These are phyloP conservation scores for Paradoxurus hermaphroditus DNA, from an alignment of 2,113 vertebrate genomes.

Conservation along the genomic window DNA sequence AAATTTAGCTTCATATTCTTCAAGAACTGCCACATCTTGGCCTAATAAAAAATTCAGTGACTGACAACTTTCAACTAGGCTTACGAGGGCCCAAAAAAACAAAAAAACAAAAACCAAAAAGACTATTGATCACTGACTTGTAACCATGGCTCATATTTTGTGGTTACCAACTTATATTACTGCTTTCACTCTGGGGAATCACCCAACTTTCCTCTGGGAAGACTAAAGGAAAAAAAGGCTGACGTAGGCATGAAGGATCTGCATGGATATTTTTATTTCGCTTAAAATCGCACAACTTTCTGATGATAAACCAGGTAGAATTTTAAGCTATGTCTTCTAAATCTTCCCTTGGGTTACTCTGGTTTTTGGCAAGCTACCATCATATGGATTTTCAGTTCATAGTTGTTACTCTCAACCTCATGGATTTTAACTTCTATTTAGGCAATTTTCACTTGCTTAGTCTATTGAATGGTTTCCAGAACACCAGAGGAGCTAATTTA, in stretches of 20 bases:
- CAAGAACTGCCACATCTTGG: neutral
- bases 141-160: neutral
- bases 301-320: neutral
- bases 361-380: neutral
- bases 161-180: neutral
- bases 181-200: neutral
- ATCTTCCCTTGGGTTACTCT: constrained; percentile 15
- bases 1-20: neutral
- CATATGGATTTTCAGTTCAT: neutral
- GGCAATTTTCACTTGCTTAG: constrained; percentile 10
- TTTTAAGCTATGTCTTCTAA: neutral
- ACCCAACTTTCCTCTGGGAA: neutral
- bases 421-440: neutral
- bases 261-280: neutral
- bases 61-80: neutral
- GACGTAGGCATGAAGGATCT: neutral
- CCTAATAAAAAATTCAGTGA: neutral
- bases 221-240: neutral
- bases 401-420: neutral
- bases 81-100: neutral
- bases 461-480: constrained; percentile 40
- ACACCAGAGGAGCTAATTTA: constrained; percentile 22
- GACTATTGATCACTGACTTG: neutral
- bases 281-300: neutral
- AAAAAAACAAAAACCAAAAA: neutral